These are phyloP conservation scores for Dione juno DNA, from an alignment of 2,888 invertebrate species.

Conservation along the genomic window DNA sequence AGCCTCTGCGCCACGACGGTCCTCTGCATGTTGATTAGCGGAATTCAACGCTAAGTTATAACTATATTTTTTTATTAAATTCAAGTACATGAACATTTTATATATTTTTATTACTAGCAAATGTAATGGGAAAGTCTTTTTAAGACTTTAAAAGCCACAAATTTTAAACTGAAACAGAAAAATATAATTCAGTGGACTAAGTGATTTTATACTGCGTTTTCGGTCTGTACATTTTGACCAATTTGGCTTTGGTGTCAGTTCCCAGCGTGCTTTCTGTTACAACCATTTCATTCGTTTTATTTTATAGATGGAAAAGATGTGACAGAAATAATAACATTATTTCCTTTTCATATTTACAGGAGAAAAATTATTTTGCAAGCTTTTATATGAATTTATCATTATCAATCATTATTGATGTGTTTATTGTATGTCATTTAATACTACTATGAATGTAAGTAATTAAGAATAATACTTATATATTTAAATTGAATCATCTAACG, in stretches of 20 bases:
- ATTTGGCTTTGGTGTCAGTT: conserved; percentile 27
- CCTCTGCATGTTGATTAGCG: too few relatives aligned
- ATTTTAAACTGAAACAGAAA: neutral
- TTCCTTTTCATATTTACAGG: neutral
- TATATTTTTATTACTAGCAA: too few relatives aligned
- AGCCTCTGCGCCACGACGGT: too few relatives aligned
- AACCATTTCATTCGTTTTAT: conserved; percentile 1
- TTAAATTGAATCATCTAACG: too few relatives aligned
- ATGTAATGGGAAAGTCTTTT: too few relatives aligned
- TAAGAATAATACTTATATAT: too few relatives aligned
- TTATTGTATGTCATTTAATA: too few relatives aligned
- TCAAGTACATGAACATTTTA: too few relatives aligned
- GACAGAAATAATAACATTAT: neutral
- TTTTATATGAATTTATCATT: neutral
- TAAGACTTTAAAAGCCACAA: neutral
- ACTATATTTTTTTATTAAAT: too few relatives aligned
- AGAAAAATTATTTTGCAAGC: neutral
- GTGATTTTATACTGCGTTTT: neutral
- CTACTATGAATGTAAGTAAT: too few relatives aligned
- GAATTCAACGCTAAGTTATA: too few relatives aligned
- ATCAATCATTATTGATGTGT: too few relatives aligned
- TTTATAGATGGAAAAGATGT: neutral
- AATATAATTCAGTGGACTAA: neutral
- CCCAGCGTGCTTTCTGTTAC: neutral
- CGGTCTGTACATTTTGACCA: conserved; percentile 18